These are phyloP conservation scores for Heliconius ismenius DNA, from an alignment of 2,888 invertebrate genomes.

Conservation along the genomic window DNA sequence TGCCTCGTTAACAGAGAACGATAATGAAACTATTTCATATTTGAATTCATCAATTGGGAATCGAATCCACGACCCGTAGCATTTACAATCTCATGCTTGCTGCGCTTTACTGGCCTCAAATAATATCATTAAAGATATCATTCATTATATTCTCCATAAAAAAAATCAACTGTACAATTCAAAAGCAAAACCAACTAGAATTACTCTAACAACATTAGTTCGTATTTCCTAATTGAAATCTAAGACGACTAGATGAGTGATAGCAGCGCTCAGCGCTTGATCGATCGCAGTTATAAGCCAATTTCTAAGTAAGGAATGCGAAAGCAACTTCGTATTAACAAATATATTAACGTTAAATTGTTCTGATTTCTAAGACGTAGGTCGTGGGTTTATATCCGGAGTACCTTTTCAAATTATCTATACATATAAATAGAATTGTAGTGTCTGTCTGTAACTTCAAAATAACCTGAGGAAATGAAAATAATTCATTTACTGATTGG, in stretches of 20 bases:
- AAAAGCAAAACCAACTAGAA: not conserved
- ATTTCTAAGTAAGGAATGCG: constrained; percentile 14
- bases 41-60: too few relatives aligned
- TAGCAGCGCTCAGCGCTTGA: constrained; percentile 4
- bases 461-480: too few relatives aligned
- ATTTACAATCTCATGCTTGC: not conserved
- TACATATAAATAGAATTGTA: too few relatives aligned
- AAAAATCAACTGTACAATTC: not conserved
- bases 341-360: not conserved
- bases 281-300: constrained; percentile 16
- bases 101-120: not conserved
- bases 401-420: too few relatives aligned
- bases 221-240: constrained; percentile 16
- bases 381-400: not conserved
- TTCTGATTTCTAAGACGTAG: not conserved
- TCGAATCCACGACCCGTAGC: not conserved
- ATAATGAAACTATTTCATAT: not conserved
- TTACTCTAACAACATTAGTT: constrained; percentile 3
- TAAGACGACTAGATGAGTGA: constrained; percentile 20
- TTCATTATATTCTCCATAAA: not conserved
- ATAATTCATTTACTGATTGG: too few relatives aligned
- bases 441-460: too few relatives aligned
- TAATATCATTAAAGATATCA: not conserved
- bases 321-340: not conserved
- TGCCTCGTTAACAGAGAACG: not conserved